phyloP scores from a whole-genome alignment of 2,888 invertebrate genomes.

The Diaprepes abbreviatus region DNA sequence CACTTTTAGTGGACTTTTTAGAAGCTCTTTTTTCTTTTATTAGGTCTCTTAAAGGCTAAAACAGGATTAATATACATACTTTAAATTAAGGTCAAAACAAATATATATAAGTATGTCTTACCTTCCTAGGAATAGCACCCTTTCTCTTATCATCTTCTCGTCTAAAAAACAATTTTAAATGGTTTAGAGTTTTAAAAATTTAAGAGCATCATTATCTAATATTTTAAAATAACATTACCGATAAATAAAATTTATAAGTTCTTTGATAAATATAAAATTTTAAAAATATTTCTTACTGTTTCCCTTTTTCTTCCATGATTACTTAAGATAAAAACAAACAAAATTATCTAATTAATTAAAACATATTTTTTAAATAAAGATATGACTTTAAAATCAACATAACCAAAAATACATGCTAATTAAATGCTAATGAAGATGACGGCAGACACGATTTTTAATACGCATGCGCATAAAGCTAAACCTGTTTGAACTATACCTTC shows the following conservation, averaged over 20 bases:
- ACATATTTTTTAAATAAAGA: background rate
- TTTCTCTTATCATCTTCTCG: background rate
- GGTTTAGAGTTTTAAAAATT: background rate
- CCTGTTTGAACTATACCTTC: slow-evolving; percentile 2
- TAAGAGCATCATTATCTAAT: background rate
- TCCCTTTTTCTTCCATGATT: slow-evolving; percentile 14
- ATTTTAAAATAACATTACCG: background rate
- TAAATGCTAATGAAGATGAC: slow-evolving; percentile 11
- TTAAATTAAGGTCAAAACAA: background rate
- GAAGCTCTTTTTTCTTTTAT: slow-evolving; percentile 25
- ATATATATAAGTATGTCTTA: background rate
- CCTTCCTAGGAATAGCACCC: slow-evolving; percentile 2
- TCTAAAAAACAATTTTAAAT: background rate
- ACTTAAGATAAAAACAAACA: background rate
- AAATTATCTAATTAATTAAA: background rate
- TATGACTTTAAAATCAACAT: slow-evolving; percentile 8
- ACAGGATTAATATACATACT: background rate
- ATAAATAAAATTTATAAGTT: background rate
- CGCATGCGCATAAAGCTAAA: background rate
- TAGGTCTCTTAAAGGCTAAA: slow-evolving; percentile 19
- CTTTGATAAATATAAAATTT: background rate
- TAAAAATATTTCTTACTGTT: slow-evolving; percentile 7
- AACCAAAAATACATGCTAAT: slow-evolving; percentile 17
- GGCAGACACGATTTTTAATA: background rate
- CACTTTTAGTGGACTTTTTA: background rate